These are phyloP conservation scores for Philereme vetulata DNA, from an alignment of 2,888 invertebrate genomes.

Conservation along the genomic window DNA sequence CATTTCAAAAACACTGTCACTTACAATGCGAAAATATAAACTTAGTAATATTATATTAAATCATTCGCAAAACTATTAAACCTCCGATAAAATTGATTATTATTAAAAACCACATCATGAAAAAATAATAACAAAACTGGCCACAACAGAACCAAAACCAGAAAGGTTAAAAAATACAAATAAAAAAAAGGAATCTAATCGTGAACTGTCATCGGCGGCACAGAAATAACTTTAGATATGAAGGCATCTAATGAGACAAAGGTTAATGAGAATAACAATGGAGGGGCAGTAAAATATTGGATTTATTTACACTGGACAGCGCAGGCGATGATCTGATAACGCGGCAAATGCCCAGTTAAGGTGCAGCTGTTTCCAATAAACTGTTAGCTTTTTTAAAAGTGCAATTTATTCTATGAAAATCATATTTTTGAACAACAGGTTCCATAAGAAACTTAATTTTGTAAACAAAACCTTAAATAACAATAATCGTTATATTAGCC, in stretches of 20 bases:
- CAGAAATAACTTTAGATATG: constrained; percentile 74
- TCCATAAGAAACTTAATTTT: too few relatives aligned
- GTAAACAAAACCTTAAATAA: too few relatives aligned
- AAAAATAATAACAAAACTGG: constrained; percentile 23
- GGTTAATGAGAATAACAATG: constrained; percentile 82
- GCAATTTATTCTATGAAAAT: too few relatives aligned
- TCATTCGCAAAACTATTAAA: too few relatives aligned
- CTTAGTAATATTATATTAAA: too few relatives aligned
- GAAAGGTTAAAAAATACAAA: constrained; percentile 47
- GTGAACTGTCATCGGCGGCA: constrained; percentile 70
- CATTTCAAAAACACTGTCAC: too few relatives aligned
- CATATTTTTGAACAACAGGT: too few relatives aligned
- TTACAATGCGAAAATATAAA: too few relatives aligned
- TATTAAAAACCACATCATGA: background rate
- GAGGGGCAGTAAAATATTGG: constrained; percentile 76
- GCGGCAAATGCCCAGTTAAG: constrained; percentile 67
- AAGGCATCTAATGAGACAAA: constrained; percentile 81
- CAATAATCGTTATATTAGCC: too few relatives aligned
- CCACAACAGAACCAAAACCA: constrained; percentile 39
- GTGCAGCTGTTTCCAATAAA: constrained; percentile 40
- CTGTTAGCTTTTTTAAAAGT: too few relatives aligned
- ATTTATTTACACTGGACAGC: constrained; percentile 76
- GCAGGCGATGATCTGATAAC: constrained; percentile 74
- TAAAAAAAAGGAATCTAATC: constrained; percentile 67
- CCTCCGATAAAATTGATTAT: background rate